Evolutionary conservation across 1,140 invertebrate species (phyloP), one percentile per base, ranked within the genome.

Genomic region (Eufriesea mexicana): DNA sequence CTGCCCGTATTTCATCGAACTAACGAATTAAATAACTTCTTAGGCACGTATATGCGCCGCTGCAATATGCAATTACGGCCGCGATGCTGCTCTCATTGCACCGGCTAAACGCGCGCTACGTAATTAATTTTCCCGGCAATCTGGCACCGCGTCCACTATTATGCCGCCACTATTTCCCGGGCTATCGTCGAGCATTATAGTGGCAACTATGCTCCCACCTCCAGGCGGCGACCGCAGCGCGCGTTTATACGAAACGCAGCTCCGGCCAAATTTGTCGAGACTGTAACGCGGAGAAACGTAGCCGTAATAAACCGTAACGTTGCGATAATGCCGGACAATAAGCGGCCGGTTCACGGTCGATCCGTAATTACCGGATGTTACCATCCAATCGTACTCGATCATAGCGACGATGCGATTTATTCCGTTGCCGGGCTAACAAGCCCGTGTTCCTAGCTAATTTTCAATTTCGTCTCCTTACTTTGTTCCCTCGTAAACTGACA

Each of bases 141-240:
- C 81, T 77, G 81, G 81, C 81, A 83, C 81, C 75, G 79, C 73
- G 75, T 83, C 81, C 81, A 83, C 81, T 78, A 83, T 83, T 78
- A 78, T 57, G 55, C 75, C 64, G 57, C 81, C 51, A 77, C 81
- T 71, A 83, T 78, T 83, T 83, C 81, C 81, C 75, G 10, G 64
- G 73, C 74, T 78, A 83, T 83, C 75, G 66, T 78, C 75, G 66
- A 20, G 75, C 74, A 71, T 83, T 83, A 77, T 77, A 83, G 74
- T 45, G 67, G 81, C 67, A 78, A 83, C 81, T 83, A 83, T 83
- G 35, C n/a, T 49, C 54, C 23, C 8, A 47, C 25, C 59, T 49
- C 28, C 25, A 45, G 35, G 16, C 47, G 35, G 25, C 42, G 45
- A 47, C 49, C 72, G 54, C 45, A 47, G 18, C 25, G 54, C 62